Evolutionary conservation across 2,113 vertebrate species (phyloP), one percentile per base, ranked within the genome.

Genomic region (Gobiocypris rarus): DNA sequence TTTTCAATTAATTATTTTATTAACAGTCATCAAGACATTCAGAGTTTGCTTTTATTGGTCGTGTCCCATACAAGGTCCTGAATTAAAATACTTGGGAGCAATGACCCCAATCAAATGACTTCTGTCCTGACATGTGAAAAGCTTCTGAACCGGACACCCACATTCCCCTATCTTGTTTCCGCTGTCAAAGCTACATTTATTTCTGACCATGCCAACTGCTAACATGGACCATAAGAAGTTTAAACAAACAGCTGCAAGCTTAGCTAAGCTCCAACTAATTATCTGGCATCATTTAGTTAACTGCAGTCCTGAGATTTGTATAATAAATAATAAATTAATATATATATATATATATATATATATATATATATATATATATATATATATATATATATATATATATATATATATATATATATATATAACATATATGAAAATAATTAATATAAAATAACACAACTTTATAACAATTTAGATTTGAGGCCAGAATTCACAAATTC

Each of bases 181-280:
- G 65, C 63, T 70, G 63, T 70, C 63, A 70, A 65, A 31, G 63
- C 79, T 5, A 70, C 61, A 54, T 81, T 81, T 81, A 81, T 81
- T 81, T 81, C 63, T 9, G 13, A 81, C 10, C 45, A 14, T 24
- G 28, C 28, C 65, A 70, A 24, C 63, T 81, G 79, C 7, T 52
- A n/a, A n/a, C 78, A 78, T 59, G 13, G 8, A 63, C 50, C 52
- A 56, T 77, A 58, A 61, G 9, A 13, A 59, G 79, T 65, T 9
- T 3, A 11, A 24, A 38, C 3, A 70, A 70, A 70, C 79, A 81
- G 79, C 79, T 81, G 79, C 65, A 26, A 54, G 28, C 79, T 81
- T 81, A 81, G 22, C 11, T 81, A 45, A 69, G 65, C 28, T 38
- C 13, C 17, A 81, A 19, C 48, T 15, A 6, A 41, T 69, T 52